A percentile compares a stretch with the other conserved stretches of the same genome.
These are phyloP conservation scores for Gobio occitaniae DNA, from an alignment of 2,797 vertebrate species.

Conservation along the genomic window DNA sequence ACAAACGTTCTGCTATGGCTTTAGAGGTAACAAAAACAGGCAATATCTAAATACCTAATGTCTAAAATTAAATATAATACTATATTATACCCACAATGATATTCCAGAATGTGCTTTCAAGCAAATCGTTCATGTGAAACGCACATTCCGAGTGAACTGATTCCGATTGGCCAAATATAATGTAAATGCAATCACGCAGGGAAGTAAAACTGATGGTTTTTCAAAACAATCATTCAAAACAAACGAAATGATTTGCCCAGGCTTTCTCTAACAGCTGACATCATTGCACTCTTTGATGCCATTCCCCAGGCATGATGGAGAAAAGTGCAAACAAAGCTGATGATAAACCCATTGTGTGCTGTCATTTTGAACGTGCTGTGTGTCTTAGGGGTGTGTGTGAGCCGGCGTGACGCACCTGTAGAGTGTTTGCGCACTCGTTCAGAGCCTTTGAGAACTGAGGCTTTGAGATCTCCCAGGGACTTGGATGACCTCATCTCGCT, in stretches of 20 bases:
- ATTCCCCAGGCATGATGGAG: conserved; percentile 17
- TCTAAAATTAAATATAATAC: too few relatives aligned
- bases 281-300: conserved; percentile 28
- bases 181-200: not conserved
- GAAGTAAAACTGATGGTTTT: not conserved
- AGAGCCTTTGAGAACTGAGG: conserved; percentile 86
- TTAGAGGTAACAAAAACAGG: too few relatives aligned
- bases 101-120: not conserved
- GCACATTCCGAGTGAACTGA: not conserved
- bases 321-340: conserved; percentile 22
- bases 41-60: too few relatives aligned
- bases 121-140: not conserved
- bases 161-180: not conserved
- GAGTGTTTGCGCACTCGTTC: conserved; percentile 91
- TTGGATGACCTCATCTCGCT: conserved; percentile 91
- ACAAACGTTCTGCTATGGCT: too few relatives aligned
- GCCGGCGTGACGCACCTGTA: conserved; percentile 78
- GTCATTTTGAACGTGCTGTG: not conserved
- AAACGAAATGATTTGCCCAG: conserved; percentile 27
- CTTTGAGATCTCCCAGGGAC: conserved; percentile 92
- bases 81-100: not conserved
- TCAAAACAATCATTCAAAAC: conserved; percentile 2
- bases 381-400: conserved; percentile 38
- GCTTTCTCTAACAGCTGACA: conserved; percentile 29
- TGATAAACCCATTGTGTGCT: not conserved